Conservation (phyloP, 2,113 vertebrate species). For the Egretta garzetta region DNA sequence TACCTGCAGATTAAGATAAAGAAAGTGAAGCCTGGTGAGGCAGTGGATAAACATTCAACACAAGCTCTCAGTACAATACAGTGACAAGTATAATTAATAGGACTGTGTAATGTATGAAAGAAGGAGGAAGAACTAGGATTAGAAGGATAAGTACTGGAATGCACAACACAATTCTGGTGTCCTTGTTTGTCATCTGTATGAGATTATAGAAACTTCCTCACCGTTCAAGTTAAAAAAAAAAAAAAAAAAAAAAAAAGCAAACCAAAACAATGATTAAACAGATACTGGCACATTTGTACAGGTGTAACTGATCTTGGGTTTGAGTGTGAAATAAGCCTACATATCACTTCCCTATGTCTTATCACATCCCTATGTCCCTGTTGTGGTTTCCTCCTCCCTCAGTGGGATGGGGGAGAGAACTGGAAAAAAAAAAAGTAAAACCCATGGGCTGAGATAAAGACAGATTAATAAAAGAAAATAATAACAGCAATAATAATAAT, state of each 20-base stretch:
- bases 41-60: neutral
- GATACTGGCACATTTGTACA: neutral
- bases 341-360: neutral
- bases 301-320: neutral
- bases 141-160: neutral
- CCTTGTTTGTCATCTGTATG: neutral
- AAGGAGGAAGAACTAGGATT: neutral
- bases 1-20: neutral
- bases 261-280: neutral
- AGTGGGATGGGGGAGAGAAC: no score
- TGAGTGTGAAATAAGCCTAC: neutral
- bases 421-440: no score
- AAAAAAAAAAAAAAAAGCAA: neutral
- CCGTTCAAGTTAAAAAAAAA: neutral
- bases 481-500: no score
- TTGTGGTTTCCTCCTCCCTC: no score
- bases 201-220: neutral
- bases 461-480: no score
- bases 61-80: neutral
- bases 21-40: neutral
- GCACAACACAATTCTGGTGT: neutral
- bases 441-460: no score
- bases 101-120: neutral
- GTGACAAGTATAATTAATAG: neutral
- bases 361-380: rapidly evolving